These are phyloP conservation scores for Callosobruchus maculatus DNA, from an alignment of 2,888 invertebrate species.

Conservation along the genomic window DNA sequence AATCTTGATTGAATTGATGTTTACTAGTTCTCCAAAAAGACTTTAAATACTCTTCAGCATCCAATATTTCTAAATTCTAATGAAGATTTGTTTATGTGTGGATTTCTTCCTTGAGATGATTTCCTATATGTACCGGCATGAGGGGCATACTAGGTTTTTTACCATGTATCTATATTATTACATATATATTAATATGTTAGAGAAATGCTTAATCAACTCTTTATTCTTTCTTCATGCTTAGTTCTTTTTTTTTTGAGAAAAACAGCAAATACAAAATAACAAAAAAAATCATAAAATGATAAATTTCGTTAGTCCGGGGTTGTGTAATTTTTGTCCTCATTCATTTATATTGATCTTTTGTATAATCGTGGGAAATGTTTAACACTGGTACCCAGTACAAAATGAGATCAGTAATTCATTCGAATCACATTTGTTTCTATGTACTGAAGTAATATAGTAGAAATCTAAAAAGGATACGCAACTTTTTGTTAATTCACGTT, in stretches of 20 bases:
- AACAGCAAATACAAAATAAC: slow-evolving; percentile 43
- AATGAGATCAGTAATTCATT: not conserved
- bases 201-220: slow-evolving; percentile 45
- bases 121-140: not conserved
- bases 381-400: not conserved
- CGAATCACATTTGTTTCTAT: not conserved
- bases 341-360: not conserved
- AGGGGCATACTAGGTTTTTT: slow-evolving; percentile 10
- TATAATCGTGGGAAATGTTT: not conserved
- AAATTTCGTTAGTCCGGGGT: slow-evolving; percentile 47
- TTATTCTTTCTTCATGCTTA: slow-evolving; percentile 46
- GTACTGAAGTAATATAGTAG: not conserved
- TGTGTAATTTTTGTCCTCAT: slow-evolving; percentile 38
- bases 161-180: slow-evolving; percentile 48
- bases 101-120: not conserved
- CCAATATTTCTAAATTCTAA: not conserved
- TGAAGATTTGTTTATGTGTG: not conserved
- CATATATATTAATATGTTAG: slow-evolving; percentile 42
- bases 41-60: not conserved
- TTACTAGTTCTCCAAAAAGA: no score
- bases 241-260: slow-evolving; percentile 38
- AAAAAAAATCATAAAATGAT: slow-evolving; percentile 41
- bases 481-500: not conserved
- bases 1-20: no score
- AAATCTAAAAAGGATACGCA: not conserved